Base-by-base conservation (phyloP, 2,888 invertebrate species). In the Ichneumoninae sp. region DNA sequence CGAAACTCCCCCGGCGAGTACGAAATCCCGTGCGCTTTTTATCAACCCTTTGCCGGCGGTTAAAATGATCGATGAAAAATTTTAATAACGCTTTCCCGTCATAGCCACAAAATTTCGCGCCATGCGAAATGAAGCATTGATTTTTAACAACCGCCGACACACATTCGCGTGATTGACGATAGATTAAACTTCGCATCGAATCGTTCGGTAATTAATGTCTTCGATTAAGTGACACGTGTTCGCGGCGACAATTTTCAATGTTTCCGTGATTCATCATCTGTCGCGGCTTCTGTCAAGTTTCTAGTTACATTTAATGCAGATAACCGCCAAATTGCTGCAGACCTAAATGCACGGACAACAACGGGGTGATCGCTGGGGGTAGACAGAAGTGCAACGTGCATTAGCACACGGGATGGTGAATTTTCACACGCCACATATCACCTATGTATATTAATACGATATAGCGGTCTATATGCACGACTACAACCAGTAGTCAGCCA, bases 241-340 rank as follows among this genome's bases (percentile, higher is more conserved):
- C 57, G 57, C 47, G 13, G 10, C 63, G 16, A 33, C 6, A 63
- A 63, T 33, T 63, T 75, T 52, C 52, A 71, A 76, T 22, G 63
- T 2, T 63, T 63, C 70, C 44, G 65, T 70, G 71, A 82, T 76
- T 76, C 70, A 71, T 81, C 65, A 63, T 30, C 33, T 22, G 57
- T 65, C 26, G 40, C 69, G 69, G 16, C 33, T 81, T 54, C 50
- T 57, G 22, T 76, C 81, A 65, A 36, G 19, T 65, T 82, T 70
- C 54, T 63, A 63, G 76, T 63, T 69, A 70, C 70, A 81, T 76
- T 81, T 76, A 76, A 81, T 65, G 63, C 69, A 65, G 70, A 70
- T 44, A 78, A 81, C 81, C 81, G 54, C 63, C 81, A 30, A 84
- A 69, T 78, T 70, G 65, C 69, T 69, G 78, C 81, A 81, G 40